Percentiles rank a stretch among this genome's conserved stretches.
phyloP scores from a whole-genome alignment of 2,888 invertebrate genomes.

The Melipona beecheii region DNA sequence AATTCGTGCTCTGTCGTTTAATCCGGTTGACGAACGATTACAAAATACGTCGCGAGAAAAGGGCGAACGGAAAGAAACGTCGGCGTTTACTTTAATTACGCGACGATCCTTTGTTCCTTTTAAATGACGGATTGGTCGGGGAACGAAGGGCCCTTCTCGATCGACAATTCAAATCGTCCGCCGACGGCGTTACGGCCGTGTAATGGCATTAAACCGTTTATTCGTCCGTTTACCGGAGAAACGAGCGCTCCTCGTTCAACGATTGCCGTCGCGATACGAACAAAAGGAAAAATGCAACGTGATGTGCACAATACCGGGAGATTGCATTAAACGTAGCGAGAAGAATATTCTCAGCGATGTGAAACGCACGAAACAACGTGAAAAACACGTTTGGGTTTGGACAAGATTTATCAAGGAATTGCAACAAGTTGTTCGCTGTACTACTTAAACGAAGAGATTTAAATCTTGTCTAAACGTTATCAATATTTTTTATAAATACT shows the following conservation, averaged over 20 bases:
- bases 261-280: not conserved
- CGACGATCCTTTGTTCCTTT: not conserved
- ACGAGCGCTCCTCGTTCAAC: not conserved
- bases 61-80: not conserved
- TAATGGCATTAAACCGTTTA: not conserved
- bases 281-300: not conserved
- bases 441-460: conserved; percentile 15
- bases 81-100: not conserved
- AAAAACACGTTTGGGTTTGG: not conserved
- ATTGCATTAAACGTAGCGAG: not conserved
- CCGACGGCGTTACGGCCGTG: too few species aligned
- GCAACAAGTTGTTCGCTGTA: conserved; percentile 54
- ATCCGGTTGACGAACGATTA: too few species aligned
- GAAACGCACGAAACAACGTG: conserved; percentile 29
- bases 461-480: not conserved
- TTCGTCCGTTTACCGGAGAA: not conserved
- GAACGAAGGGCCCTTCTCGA: not conserved
- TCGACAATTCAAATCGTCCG: not conserved
- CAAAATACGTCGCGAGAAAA: not conserved
- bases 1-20: too few species aligned
- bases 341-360: conserved; percentile 25
- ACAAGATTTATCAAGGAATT: conserved; percentile 27
- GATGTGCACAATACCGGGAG: not conserved
- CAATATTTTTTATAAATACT: too few species aligned
- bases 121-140: not conserved